Evolutionary conservation across 2,797 vertebrate genomes (phyloP), one percentile per base, ranked within the genome.

Genomic region (Botia almorhae): DNA sequence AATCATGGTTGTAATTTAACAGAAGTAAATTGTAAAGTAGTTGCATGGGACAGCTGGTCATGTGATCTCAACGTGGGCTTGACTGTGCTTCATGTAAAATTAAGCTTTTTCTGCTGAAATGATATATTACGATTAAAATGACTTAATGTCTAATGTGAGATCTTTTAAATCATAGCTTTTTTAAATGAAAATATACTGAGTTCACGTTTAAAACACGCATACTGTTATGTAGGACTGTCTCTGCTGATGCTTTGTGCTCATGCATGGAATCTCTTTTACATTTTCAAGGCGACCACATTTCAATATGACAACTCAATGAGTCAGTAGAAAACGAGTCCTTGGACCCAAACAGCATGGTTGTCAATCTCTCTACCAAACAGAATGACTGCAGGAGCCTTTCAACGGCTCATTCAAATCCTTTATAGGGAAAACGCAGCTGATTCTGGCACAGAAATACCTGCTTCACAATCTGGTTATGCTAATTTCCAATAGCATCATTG

Each of bases 201-300:
- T 60, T 11, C 56, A 60, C 56, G 10, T 50, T 50, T 50, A 50
- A 50, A 51, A 14, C 21, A 10, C 4, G 56, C 14, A 0, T 26
- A 26, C 5, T 43, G 39, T 43, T 50, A 46, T 51, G 46, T 13
- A 53, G 43, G 51, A 19, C 58, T 78, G 60, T 71, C 83, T 89
- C 76, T 87, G 69, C 70, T 61, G 23, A 65, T 69, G 60, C 65
- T 60, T 67, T 43, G 19, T 75, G 53, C 53, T 78, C 67, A 76
- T 51, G 53, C 67, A 55, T 43, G 46, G 80, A 64, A 75, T 81
- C 63, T 56, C 55, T 64, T 74, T 80, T 55, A 58, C 76, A 82
- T 85, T 0, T 69, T 83, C 76, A 82, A 76, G 78, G 86, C 75
- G 73, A 80, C 65, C 72, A 69, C 56, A 80, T 80, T 84, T 83